phyloP scores from a whole-genome alignment of 2,113 vertebrate species.

The Pseudonaja textilis region DNA sequence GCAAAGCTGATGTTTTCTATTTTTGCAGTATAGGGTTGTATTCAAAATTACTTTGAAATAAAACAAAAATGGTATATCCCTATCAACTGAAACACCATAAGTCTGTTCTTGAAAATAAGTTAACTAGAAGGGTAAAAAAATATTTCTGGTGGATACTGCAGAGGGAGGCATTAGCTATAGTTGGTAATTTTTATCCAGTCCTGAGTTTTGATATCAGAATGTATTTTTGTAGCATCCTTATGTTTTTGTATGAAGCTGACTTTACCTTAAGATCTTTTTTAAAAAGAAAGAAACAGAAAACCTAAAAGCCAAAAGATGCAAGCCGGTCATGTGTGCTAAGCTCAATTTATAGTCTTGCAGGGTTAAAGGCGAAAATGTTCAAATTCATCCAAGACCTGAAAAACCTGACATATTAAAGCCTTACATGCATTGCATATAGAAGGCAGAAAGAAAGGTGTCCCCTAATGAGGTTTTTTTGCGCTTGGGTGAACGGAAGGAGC shows the following conservation, averaged over 20 bases:
- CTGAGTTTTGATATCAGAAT: background rate
- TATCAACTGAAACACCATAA: background rate
- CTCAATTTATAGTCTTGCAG: background rate
- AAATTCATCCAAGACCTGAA: conserved; percentile 69
- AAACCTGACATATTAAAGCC: conserved; percentile 70
- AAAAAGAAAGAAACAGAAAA: background rate
- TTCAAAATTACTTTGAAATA: background rate
- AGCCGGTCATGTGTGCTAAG: background rate
- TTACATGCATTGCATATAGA: conserved; percentile 70
- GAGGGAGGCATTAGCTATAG: background rate
- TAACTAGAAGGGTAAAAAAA: background rate
- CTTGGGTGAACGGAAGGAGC: conserved; percentile 84
- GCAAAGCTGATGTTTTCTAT: background rate
- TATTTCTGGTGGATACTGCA: background rate
- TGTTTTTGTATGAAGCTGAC: background rate
- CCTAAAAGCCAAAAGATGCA: background rate
- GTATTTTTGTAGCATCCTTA: background rate
- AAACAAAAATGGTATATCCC: background rate
- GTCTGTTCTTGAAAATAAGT: background rate
- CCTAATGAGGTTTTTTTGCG: conserved; percentile 89
- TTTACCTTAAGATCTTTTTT: background rate
- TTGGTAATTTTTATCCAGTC: conserved; percentile 29
- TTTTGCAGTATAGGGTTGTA: background rate
- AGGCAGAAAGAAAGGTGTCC: conserved; percentile 72
- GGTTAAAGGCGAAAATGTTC: conserved; percentile 60